Conservation (phyloP, 2,888 invertebrate species). For the Drosophila leonis region DNA sequence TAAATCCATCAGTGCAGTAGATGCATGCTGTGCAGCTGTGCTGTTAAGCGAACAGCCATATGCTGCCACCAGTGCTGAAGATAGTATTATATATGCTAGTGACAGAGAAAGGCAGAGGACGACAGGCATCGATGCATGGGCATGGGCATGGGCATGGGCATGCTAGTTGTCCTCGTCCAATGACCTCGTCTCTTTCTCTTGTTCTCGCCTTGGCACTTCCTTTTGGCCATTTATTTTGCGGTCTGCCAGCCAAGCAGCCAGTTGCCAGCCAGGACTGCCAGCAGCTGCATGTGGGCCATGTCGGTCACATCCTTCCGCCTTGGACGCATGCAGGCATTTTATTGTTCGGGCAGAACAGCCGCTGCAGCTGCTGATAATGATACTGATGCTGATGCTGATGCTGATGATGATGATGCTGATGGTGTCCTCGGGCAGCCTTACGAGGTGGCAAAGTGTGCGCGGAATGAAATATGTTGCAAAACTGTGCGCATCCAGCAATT, state of each 20-base stretch:
- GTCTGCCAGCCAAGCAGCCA: constrained; percentile 32
- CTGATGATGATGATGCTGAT: constrained; percentile 7
- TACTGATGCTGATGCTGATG: constrained; percentile 2
- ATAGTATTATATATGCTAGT: neutral
- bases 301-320: constrained; percentile 56
- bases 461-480: constrained; percentile 44
- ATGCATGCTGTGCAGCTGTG: constrained; percentile 3
- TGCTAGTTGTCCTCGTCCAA: constrained; percentile 17
- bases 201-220: constrained; percentile 60
- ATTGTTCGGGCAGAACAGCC: constrained; percentile 30
- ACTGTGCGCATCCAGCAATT: constrained; percentile 43
- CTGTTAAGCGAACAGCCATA: neutral
- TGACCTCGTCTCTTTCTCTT: constrained; percentile 44
- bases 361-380: neutral
- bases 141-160: constrained; percentile 7
- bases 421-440: constrained; percentile 14
- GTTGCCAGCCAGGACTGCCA: constrained; percentile 12
- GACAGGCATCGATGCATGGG: constrained; percentile 4
- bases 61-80: constrained; percentile 1
- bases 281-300: constrained; percentile 49
- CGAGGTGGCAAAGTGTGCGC: constrained; percentile 31
- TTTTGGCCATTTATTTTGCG: constrained; percentile 67
- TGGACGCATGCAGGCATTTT: constrained; percentile 38
- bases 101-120: neutral
- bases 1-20: constrained; percentile 12